Base-by-base conservation (phyloP, 1,140 invertebrate genomes). In the Anoplolepis gracilipes region DNA sequence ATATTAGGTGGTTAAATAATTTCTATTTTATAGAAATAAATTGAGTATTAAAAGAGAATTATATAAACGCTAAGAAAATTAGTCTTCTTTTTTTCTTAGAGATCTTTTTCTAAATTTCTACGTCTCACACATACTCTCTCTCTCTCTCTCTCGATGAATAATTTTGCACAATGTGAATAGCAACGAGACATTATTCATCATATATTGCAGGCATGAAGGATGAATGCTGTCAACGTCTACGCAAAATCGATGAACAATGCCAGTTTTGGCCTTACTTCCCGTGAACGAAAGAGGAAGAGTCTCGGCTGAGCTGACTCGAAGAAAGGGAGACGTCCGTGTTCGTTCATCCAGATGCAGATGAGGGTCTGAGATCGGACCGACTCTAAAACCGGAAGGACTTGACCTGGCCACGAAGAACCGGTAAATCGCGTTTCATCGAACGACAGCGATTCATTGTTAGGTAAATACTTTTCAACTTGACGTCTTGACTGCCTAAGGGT, bases 371-470 rank as follows among this genome's bases (percentile, higher is more conserved):
- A 28, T 22, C 33, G 19, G 19, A 55, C 16, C 46, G 49, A 55
- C 65, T 59, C n/a, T 13, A 88, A 46, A 57, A 89, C 88, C 88
- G 87, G 88, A 89, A 89, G 88, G 75, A 86, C 64, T 75, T 89
- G 84, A 89, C 87, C 87, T 67, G 16, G 30, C 76, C 42, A 85
- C 33, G 30, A 39, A 25, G 36, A 76, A 84, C 70, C 78, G 87
- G 76, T 85, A 85, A 81, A 84, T 78, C 84, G 67, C 13, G 72
- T 25, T 46, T 49, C 33, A 79, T 67, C 39, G 7, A 53, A 65
- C 30, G 25, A 19, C 72, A 28, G 75, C 4, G n/a, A 73, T 46
- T 67, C 33, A 82, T 88, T 88, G 82, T 81, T 64, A 61, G 13
- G 67, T 46, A 82, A 82, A 82, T 33, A 82, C 69, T 73, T 72